Conservation (phyloP, 1,140 invertebrate species). For the Chrysoperla carnea region DNA sequence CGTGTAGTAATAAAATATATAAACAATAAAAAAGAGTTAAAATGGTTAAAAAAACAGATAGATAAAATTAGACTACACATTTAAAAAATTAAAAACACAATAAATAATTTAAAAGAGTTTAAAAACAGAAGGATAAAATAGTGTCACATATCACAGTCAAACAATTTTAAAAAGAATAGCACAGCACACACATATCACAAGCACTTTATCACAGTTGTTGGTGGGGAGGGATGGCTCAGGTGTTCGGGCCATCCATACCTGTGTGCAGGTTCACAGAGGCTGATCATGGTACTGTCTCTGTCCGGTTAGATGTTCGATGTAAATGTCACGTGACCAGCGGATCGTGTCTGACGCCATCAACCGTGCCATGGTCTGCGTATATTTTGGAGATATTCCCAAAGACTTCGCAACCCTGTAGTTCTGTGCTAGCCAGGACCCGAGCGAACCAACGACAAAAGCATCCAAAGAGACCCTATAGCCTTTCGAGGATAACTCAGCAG, state of each 20-base stretch:
- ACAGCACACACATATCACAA: background rate
- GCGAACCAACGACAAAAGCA: constrained; percentile 12
- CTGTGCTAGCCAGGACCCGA: constrained; percentile 12
- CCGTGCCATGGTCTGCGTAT: constrained; percentile 8
- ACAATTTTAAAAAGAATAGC: background rate
- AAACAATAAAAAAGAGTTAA: too few relatives aligned
- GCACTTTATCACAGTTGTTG: background rate
- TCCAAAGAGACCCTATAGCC: constrained; percentile 3
- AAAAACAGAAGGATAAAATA: too few relatives aligned
- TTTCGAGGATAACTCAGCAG: constrained; percentile 1
- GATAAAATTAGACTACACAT: too few relatives aligned
- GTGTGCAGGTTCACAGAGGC: background rate
- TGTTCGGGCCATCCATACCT: background rate
- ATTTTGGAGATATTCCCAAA: background rate
- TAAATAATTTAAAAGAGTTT: too few relatives aligned
- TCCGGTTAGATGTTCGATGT: constrained; percentile 3
- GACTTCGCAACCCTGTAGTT: constrained; percentile 9
- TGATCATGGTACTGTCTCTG: background rate
- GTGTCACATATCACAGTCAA: too few relatives aligned
- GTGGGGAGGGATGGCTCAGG: background rate
- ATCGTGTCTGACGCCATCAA: constrained; percentile 11
- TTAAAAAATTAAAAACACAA: too few relatives aligned
- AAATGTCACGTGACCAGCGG: constrained; percentile 14
- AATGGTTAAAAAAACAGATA: too few relatives aligned
- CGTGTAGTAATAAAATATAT: too few relatives aligned